These are phyloP conservation scores for Muricea muricata DNA, from an alignment of 92 coral and sea anemone genomes.

Conservation along the genomic window DNA sequence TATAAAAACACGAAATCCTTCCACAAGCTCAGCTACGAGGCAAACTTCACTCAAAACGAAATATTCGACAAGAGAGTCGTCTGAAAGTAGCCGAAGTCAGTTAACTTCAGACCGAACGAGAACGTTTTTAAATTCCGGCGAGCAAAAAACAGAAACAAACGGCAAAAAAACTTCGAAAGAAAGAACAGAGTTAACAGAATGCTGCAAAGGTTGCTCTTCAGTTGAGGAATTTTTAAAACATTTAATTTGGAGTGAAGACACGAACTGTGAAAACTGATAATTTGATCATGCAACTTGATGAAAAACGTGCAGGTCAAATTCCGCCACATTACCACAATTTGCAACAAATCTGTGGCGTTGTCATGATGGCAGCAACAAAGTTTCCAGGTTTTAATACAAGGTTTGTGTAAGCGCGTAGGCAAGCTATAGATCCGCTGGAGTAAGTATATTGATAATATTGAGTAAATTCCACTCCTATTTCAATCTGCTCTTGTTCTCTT, in stretches of 20 bases:
- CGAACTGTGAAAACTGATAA: not conserved
- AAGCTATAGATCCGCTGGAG: no score
- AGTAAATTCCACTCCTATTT: no score
- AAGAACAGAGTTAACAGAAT: not conserved
- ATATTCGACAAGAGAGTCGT: not conserved
- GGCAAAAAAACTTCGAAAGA: not conserved
- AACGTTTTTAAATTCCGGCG: not conserved
- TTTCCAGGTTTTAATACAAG: no score
- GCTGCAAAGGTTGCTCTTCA: not conserved
- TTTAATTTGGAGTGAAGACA: not conserved
- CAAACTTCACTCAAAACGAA: not conserved
- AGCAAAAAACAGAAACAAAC: not conserved
- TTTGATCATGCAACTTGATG: no score
- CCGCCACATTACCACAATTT: no score
- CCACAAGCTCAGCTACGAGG: not conserved
- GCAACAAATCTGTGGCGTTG: no score
- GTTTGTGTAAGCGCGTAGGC: no score
- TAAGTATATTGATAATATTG: no score
- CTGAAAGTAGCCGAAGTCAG: no score
- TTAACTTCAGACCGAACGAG: not conserved
- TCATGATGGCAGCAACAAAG: no score
- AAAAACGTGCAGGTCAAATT: no score
- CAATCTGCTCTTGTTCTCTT: no score
- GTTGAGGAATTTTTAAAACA: not conserved
- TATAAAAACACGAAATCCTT: not conserved